phyloP scores from a whole-genome alignment of 1,140 invertebrate genomes.

The Holcopasites calliopsidis region DNA sequence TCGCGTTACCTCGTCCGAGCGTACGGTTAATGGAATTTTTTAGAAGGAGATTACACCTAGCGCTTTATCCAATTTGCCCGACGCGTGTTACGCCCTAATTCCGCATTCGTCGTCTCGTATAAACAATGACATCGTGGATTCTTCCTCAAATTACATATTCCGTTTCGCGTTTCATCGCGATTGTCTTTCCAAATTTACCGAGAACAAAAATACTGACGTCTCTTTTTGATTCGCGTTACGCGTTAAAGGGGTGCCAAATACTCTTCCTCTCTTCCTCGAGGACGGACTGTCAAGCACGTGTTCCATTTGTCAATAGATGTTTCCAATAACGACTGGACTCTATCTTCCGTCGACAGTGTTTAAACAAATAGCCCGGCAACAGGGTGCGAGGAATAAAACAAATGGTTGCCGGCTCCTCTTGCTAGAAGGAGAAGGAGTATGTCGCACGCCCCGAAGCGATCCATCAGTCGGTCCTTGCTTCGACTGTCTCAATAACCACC shows the following conservation, averaged over 20 bases:
- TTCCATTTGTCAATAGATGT: conserved; percentile 60
- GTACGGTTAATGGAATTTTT: conserved; percentile 75
- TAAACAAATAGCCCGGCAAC: conserved; percentile 63
- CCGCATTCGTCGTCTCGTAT: neutral
- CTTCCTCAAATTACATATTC: conserved; percentile 30
- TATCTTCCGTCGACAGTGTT: conserved; percentile 41
- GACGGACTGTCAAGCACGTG: conserved; percentile 45
- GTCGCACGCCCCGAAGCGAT: conserved; percentile 69
- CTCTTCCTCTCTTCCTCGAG: neutral
- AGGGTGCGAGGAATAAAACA: conserved; percentile 66
- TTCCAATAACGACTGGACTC: conserved; percentile 57
- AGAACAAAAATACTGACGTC: too few species aligned
- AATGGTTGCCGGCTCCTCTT: conserved; percentile 57
- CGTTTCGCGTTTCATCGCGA: neutral
- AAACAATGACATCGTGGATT: conserved; percentile 21
- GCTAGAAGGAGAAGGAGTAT: conserved; percentile 33
- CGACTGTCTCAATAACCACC: conserved; percentile 67
- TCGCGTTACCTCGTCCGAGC: conserved; percentile 18
- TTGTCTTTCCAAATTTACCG: neutral
- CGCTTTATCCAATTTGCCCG: conserved; percentile 58
- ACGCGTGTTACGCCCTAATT: conserved; percentile 41
- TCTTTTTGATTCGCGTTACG: neutral
- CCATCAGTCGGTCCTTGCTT: conserved; percentile 61
- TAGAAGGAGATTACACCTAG: conserved; percentile 68
- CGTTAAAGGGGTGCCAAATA: neutral